Base-by-base conservation (phyloP, 92 coral and sea anemone genomes). In the Epizoanthus illoricatus region DNA sequence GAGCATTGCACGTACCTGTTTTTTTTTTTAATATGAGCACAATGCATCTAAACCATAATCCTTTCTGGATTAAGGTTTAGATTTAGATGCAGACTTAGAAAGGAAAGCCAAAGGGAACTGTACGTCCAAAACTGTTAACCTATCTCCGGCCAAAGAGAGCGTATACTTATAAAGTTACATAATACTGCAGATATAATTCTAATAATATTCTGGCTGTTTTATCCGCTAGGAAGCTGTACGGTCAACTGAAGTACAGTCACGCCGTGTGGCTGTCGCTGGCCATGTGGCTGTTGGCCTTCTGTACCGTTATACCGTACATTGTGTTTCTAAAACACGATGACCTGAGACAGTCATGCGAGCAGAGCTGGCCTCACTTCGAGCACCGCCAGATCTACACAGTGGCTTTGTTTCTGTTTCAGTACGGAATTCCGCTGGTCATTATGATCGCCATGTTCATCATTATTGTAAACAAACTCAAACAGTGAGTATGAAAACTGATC, bases 251-350 rank as follows among this genome's bases (percentile, higher is more conserved):
- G 71, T 85, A 81, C 70, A 76, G 67, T 60, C 64, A 43, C 18
- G 86, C 89, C 12, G 83, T 85, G 1, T 57, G 85, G 21, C 23
- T 90, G 36, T 80, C 90, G 6, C 68, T 90, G 42, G 23, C 79
- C 47, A 59, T 88, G n/a, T 92, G 97, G 97, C 72, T 92, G 7
- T 18, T 80, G 2, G 82, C 94, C 58, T 62, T 92, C 84, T 69
- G 84, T 45, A 92, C 92, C n/a, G 94, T 90, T 4, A 84, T 88
- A 16, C 97, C 97, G 17, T 92, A 85, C 65, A 82, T 92, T 70
- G 54, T 90, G 39, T 76, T 56, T 81, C 68, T 92, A 43, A 85
- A 83, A 61, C 90, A 92, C 84, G 71, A 85, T 65, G 85, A 83
- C 84, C 20, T 64, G 4, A 89, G 81, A 69, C 54, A 86, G 75